Conservation (phyloP, 2,888 invertebrate genomes). For the Heteromurus nitidus region DNA sequence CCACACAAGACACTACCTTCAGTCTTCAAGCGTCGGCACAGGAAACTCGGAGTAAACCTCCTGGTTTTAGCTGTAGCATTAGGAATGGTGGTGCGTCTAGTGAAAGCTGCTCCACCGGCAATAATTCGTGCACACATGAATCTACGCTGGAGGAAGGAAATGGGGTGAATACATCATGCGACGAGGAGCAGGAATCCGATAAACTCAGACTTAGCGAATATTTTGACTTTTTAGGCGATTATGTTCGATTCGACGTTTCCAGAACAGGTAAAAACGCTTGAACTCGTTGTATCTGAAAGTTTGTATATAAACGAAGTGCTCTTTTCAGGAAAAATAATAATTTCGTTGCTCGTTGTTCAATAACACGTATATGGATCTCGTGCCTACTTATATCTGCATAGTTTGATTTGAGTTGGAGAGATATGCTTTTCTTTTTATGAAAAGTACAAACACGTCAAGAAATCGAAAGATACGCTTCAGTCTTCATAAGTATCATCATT, state of each 20-base stretch:
- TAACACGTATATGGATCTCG: too few species aligned
- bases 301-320: not conserved
- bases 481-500: too few species aligned
- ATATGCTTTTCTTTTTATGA: not conserved
- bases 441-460: not conserved
- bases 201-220: slow-evolving; percentile 33
- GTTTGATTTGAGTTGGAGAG: not conserved
- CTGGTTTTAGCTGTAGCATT: not conserved
- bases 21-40: too few species aligned
- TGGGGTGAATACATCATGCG: not conserved
- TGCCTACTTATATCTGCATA: not conserved
- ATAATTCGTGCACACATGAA: not conserved
- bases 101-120: too few species aligned
- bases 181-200: slow-evolving; percentile 23
- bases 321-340: not conserved
- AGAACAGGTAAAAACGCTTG: slow-evolving; percentile 50
- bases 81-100: not conserved
- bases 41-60: too few species aligned
- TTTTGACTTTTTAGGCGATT: slow-evolving; percentile 63
- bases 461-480: not conserved
- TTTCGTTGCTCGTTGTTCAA: too few species aligned
- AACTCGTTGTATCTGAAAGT: not conserved
- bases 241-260: slow-evolving; percentile 65
- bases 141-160: not conserved
- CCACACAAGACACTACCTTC: not conserved